A percentile compares a stretch with the other conserved stretches of the same genome.
Conservation (phyloP, 1,140 invertebrate species). For the Sesamia nonagrioides region DNA sequence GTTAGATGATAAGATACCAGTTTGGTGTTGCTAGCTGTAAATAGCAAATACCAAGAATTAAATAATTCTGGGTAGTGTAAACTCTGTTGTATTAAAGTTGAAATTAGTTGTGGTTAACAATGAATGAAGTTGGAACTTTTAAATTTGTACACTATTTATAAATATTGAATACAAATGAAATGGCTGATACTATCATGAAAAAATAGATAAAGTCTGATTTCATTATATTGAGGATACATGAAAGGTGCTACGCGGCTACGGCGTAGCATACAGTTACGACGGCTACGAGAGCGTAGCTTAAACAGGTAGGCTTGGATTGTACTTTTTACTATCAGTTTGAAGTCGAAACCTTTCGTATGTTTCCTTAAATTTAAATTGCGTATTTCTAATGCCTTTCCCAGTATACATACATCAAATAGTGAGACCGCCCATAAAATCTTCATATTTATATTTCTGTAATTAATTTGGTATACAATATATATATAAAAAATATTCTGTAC, state of each 20-base stretch:
- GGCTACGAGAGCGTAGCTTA: background rate
- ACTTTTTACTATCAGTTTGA: background rate
- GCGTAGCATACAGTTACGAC: background rate
- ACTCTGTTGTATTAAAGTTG: background rate
- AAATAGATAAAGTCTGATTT: too few relatives aligned
- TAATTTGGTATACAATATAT: too few relatives aligned
- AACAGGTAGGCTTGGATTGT: background rate
- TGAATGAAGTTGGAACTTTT: background rate
- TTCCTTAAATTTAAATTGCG: too few relatives aligned
- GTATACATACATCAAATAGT: too few relatives aligned
- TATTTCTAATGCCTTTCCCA: too few relatives aligned
- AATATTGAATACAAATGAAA: too few relatives aligned
- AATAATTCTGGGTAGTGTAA: constrained; percentile 4
- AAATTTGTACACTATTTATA: background rate
- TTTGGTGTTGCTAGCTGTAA: constrained; percentile 17
- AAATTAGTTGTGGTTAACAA: background rate
- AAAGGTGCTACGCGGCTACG: constrained; percentile 1
- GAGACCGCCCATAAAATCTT: background rate
- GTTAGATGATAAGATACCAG: constrained; percentile 42
- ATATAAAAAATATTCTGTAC: too few relatives aligned
- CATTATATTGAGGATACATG: too few relatives aligned
- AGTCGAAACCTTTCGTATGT: too few relatives aligned
- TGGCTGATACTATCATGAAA: background rate
- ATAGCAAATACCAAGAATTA: constrained; percentile 5
- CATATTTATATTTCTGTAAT: too few relatives aligned